Evolutionary conservation across 2,113 vertebrate genomes (phyloP), one percentile per base, ranked within the genome.

Genomic region (Pithys albifrons): DNA sequence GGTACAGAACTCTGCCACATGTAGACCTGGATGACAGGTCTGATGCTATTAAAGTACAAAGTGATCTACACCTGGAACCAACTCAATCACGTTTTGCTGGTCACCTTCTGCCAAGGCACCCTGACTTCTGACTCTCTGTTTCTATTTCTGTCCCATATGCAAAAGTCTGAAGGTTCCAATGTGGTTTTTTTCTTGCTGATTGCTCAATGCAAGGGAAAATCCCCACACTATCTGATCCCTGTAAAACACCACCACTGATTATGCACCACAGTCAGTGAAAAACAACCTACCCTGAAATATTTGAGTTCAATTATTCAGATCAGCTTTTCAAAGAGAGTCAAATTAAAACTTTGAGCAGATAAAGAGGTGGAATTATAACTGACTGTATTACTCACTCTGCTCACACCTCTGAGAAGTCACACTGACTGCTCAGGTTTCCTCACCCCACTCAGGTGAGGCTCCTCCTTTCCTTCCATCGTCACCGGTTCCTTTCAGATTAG

Each of bases 271-370:
- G 58, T 39, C 6, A 82, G 28, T 9, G 65, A 91, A 86, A 77
- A 93, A 71, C 33, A 73, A 65, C 82, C 49, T 81, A 31, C 80
- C 59, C 58, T 13, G 82, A 57, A 74, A 62, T 59, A 64, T 91
- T 76, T 59, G 91, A 67, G 28, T 91, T 92, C 66, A 10, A 25
- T 41, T 88, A 91, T 48, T 84, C 71, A 93, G 57, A 39, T 23
- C 31, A 52, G 89, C 57, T 92, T 92, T 59, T 58, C 59, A 85
- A 76, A 74, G 43, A 66, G 65, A 92, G 69, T 49, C 73, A 58
- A 75, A 85, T 74, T 66, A 84, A 37, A 97, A 55, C 75, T 93
- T 45, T 6, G 72, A 75, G 88, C 69, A 66, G 93, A 95, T 94
- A 93, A 91, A 58, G 55, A 24, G 17, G 73, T 0, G 7, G 62